Evolutionary conservation across 2,797 vertebrate genomes (phyloP), one percentile per base, ranked within the genome.

Genomic region (Vipera latastei): DNA sequence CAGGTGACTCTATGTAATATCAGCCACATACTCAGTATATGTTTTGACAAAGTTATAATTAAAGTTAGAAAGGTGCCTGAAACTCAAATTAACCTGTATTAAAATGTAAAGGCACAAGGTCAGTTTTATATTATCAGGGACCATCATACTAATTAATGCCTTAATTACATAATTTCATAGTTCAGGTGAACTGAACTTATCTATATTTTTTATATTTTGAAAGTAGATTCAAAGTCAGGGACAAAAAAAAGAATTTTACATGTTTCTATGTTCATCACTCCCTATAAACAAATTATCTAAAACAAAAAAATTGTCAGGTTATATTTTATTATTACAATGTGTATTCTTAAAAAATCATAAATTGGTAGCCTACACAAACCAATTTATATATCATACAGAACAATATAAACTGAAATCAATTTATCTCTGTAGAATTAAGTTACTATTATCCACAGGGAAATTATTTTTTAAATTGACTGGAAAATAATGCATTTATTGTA

Each of bases 401-500:
- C 73, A 93, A 86, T 93, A 83, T 44, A 94, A 91, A 61, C 3
- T 26, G 0, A 5, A 25, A 61, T 55, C 90, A 93, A 93, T 63
- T 59, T 89, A 86, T 63, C 93, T 94, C 90, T 88, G 86, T 13
- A 89, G 91, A 16, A 38, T 28, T 91, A 12, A 9, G 2, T 55
- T 92, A 90, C n/a, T 11, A 22, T 92, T 53, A 93, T 63, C 90
- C 38, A 89, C 78, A 91, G 2, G 0, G 4, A 25, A 91, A 89
- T 92, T 22, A 93, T 60, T 56, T 94, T 93, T 87, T 90, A 22
- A 92, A 0, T 61, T 94, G 61, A 92, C 0, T 90, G 87, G 22
- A 92, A 93, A n/a, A 25, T n/a, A 93, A 92, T 86, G 92, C 0
- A 92, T 93, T 93, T 88, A 16, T 95, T 93, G 92, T 32, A 69